Conservation (phyloP, 2,113 vertebrate species). For the Halcyon malimbica region DNA sequence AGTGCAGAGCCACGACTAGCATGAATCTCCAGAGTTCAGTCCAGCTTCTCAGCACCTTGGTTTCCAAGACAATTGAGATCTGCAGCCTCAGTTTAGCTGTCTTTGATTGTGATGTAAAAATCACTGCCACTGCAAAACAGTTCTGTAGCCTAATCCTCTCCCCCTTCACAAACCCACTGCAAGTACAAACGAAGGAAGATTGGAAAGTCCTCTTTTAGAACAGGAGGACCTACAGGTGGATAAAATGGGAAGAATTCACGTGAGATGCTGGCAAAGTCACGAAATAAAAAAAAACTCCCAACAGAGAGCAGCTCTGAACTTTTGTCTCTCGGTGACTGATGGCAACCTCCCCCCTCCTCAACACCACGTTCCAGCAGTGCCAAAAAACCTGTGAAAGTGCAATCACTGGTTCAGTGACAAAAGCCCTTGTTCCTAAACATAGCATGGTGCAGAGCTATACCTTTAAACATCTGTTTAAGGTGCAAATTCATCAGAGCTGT, state of each 20-base stretch:
- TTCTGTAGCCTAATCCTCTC: not conserved
- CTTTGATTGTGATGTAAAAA: not conserved
- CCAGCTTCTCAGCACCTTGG: not conserved
- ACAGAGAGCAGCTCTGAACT: not conserved
- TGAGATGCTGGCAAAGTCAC: not conserved
- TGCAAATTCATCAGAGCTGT: not conserved
- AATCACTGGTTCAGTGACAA: not conserved
- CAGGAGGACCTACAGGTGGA: not conserved
- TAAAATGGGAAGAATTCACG: not conserved
- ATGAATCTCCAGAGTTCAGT: not conserved
- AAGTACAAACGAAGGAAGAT: not conserved
- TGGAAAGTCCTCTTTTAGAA: not conserved
- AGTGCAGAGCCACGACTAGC: not conserved
- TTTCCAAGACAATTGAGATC: not conserved
- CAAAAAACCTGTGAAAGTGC: not conserved
- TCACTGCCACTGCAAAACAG: not conserved
- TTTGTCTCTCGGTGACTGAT: not conserved
- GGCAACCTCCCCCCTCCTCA: not conserved
- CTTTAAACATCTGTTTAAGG: not conserved
- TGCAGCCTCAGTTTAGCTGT: not conserved
- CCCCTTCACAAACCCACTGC: not conserved
- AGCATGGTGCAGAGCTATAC: not conserved
- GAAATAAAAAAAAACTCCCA: not conserved
- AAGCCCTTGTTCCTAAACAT: not conserved
- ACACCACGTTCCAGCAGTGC: not conserved